Conservation (phyloP, 2,113 vertebrate species). For the Python bivittatus region DNA sequence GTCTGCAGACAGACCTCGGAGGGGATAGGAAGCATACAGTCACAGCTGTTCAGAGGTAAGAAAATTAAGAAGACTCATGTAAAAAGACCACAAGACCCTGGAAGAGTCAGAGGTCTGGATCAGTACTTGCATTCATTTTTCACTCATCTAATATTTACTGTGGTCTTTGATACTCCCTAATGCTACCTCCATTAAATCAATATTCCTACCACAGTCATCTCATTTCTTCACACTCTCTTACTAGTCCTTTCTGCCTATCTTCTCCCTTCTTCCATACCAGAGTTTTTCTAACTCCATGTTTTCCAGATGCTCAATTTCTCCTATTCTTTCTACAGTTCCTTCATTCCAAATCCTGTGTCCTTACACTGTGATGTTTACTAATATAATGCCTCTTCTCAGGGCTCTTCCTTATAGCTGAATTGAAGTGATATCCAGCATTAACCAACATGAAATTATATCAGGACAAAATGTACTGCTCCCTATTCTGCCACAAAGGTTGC, state of each 20-base stretch:
- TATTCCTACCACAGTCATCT: background rate
- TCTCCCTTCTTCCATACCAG: background rate
- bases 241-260: background rate
- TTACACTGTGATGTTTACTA: too few relatives aligned
- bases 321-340: too few relatives aligned
- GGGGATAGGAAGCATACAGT: background rate
- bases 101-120: background rate
- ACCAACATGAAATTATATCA: too few relatives aligned
- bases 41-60: background rate
- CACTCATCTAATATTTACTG: background rate
- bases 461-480: too few relatives aligned
- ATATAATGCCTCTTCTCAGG: too few relatives aligned
- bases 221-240: conserved; percentile 1
- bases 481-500: too few relatives aligned
- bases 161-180: background rate
- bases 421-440: too few relatives aligned
- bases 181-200: background rate
- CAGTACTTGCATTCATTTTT: background rate
- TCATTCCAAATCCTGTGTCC: too few relatives aligned
- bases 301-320: too few relatives aligned
- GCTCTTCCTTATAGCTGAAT: too few relatives aligned
- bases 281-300: background rate
- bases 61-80: background rate
- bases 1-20: background rate
- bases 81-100: background rate